Evolutionary conservation across 2,797 vertebrate species (phyloP), one percentile per base, ranked within the genome.

Genomic region (Crenichthys baileyi): DNA sequence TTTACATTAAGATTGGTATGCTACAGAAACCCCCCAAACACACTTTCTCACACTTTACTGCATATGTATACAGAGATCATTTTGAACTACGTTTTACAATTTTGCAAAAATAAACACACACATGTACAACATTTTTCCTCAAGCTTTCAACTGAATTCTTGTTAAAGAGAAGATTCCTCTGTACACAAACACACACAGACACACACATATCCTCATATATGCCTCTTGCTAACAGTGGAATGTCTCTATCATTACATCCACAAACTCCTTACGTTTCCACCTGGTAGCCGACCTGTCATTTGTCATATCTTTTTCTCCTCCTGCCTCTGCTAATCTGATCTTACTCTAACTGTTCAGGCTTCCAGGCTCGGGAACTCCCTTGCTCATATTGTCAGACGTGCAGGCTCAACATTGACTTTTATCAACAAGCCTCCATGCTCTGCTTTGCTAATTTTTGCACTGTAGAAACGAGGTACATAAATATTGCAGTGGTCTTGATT

Each of bases 161-260:
- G 73, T 79, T 85, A 81, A 87, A 85, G 85, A 77, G 74, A 56
- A 88, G 83, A 92, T 92, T 91, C 90, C 78, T 79, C 72, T 36
- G 61, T 36, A 68, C 58, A 70, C 53, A 36, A 70, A 76, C 72
- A 65, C 70, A 61, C 39, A 55, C 31, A 7, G 18, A 7, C 16
- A 11, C 63, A 41, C 31, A 41, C 9, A 20, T 5, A 24, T 11
- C 8, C 20, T 67, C 36, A 3, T 41, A 67, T 36, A 39, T 22
- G 3, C 63, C 36, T 76, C 73, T 73, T 58, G 74, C 58, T 46
- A 79, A 81, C 92, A 82, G 85, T 75, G 84, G 79, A 77, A 78
- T 51, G 70, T 73, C 75, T 84, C 70, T 76, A 83, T 87, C 85
- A 83, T 76, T 81, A 79, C 61, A 88, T 85, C 78, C 76, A 73